phyloP scores from a whole-genome alignment of 2,797 vertebrate species.

The Gila robusta region DNA sequence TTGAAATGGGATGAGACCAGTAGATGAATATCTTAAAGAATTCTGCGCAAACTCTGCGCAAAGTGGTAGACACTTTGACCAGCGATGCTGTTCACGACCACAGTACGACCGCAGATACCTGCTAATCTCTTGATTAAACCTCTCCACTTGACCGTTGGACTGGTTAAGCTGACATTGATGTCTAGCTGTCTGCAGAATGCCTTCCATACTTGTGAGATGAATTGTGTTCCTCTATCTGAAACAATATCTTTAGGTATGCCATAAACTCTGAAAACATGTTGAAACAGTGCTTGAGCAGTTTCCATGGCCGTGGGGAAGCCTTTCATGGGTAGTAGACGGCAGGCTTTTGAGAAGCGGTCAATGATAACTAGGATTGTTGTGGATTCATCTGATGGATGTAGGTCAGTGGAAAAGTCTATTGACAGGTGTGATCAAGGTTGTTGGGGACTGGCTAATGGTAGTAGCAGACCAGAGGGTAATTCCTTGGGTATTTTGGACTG shows the following conservation, averaged over 20 bases:
- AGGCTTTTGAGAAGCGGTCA: neutral
- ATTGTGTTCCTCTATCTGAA: neutral
- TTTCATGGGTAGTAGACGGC: neutral
- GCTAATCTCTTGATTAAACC: too few species aligned
- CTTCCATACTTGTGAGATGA: neutral
- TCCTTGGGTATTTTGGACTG: neutral
- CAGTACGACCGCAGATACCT: too few species aligned
- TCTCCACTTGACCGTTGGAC: neutral
- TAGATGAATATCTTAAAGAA: too few species aligned
- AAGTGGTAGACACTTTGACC: too few species aligned
- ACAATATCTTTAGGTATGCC: neutral
- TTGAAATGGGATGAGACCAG: too few species aligned
- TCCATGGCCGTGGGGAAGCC: neutral
- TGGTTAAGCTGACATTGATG: neutral
- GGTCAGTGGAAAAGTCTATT: neutral
- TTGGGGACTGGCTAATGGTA: neutral
- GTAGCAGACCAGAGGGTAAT: neutral
- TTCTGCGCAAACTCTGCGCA: too few species aligned
- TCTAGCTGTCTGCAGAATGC: neutral
- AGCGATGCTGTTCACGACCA: too few species aligned
- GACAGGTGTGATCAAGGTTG: neutral
- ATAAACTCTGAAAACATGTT: neutral
- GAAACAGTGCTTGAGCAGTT: neutral
- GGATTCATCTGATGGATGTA: neutral
- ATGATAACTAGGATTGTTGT: neutral